Base-by-base conservation (phyloP, 2,797 vertebrate genomes). In the Eulemur coronatus region DNA sequence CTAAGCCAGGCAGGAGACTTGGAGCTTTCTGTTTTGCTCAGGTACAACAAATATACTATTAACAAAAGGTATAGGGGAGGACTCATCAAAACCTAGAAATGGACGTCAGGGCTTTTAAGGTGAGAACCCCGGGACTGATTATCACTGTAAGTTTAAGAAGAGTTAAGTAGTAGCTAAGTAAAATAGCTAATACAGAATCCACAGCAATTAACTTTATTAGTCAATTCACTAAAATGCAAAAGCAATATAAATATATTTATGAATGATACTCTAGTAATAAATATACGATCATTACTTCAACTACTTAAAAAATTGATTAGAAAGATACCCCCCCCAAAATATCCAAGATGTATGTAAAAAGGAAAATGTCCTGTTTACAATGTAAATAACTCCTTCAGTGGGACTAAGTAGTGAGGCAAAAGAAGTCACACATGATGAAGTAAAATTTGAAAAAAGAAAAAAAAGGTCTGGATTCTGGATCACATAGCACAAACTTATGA, bases 141-240 rank as follows among this genome's bases (percentile, higher is more conserved):
- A 70, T 6, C 38, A 94, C 18, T 59, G 17, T 82, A 80, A 65
- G 28, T 50, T 92, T 79, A 48, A 94, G n/a, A 41, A 38, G 67
- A 75, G n/a, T 81, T 70, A 72, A 80, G n/a, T 72, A 89, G 67
- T 48, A 80, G 28, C 13, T 65, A 81, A 79, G 17, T 35, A 13
- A 89, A 89, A 86, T 1, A 86, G 28, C 41, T 89, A 86, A 82
- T 22, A 92, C 15, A 89, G 38, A 94, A 86, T 75, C 50, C 48
- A 91, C 41, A 89, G 46, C 46, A 91, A 92, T 88, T 84, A 92
- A 91, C 63, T 55, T 48, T 61, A 78, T 52, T 61, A 81, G 72
- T 50, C 8, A 76, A 91, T 73, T 80, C 52, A 89, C 48, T 52
- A 93, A 86, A 84, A 89, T 70, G n/a, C 1, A 75, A 69, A 91